Conservation (phyloP, 2,113 vertebrate species). For the Osmerus eperlanus region DNA sequence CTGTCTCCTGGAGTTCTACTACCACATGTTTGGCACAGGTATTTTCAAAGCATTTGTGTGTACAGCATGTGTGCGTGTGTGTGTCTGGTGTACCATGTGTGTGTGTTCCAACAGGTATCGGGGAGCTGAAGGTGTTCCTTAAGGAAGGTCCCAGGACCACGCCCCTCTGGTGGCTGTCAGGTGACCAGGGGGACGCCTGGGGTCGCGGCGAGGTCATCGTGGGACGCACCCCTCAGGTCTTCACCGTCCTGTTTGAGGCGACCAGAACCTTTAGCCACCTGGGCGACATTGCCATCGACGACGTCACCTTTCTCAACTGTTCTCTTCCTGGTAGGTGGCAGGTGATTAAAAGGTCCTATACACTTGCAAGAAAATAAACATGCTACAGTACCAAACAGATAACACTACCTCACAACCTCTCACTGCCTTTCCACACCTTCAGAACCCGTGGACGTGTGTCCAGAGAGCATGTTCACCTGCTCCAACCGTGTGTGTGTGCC, state of each 20-base stretch:
- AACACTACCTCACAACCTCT: too few species aligned
- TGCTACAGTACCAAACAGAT: too few species aligned
- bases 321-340: constrained; percentile 56
- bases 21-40: constrained; percentile 68
- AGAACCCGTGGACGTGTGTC: constrained; percentile 65
- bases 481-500: constrained; percentile 67
- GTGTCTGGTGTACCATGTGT: background rate
- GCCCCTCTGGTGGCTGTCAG: constrained; percentile 60
- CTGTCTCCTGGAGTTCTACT: constrained; percentile 68
- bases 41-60: constrained; percentile 17
- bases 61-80: background rate
- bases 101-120: constrained; percentile 37
- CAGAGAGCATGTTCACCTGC: constrained; percentile 58
- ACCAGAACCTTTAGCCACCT: constrained; percentile 52
- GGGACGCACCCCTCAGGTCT: constrained; percentile 59
- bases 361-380: background rate
- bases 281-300: constrained; percentile 67
- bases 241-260: constrained; percentile 65
- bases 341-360: background rate
- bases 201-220: constrained; percentile 47
- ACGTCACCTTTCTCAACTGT: constrained; percentile 66
- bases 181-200: constrained; percentile 58
- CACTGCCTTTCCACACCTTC: too few species aligned
- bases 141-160: constrained; percentile 53
- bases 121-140: constrained; percentile 58